Percentiles rank a stretch among this genome's conserved stretches.
phyloP scores from a whole-genome alignment of 2,888 invertebrate genomes.

The Drosophila nr. perissopoda region DNA sequence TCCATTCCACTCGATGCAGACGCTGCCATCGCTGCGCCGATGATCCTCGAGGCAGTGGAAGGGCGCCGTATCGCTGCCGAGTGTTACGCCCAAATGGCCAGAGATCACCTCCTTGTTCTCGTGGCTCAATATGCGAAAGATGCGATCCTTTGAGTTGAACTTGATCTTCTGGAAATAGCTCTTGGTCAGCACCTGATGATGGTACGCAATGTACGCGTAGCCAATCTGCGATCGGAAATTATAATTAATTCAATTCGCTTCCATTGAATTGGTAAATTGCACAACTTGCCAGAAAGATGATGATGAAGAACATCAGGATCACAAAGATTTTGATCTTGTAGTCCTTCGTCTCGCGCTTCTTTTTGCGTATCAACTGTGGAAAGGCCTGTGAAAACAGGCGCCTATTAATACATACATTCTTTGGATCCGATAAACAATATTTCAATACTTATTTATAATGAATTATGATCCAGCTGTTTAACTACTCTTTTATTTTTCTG shows the following conservation, averaged over 20 bases:
- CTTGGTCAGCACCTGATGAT: constrained; percentile 92
- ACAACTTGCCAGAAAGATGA: constrained; percentile 89
- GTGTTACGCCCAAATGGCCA: constrained; percentile 87
- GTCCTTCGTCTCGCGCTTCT: constrained; percentile 89
- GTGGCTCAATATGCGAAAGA: constrained; percentile 90
- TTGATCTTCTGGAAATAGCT: constrained; percentile 94
- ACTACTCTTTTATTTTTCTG: neutral
- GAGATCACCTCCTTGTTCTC: constrained; percentile 90
- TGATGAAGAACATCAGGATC: constrained; percentile 91
- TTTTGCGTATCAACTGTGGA: constrained; percentile 90
- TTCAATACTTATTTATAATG: neutral
- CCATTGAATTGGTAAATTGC: no score
- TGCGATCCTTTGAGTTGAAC: constrained; percentile 91
- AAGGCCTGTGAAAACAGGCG: constrained; percentile 87
- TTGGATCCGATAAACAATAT: neutral
- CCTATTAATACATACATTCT: neutral
- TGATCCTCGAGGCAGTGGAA: constrained; percentile 90
- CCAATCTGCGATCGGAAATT: constrained; percentile 86
- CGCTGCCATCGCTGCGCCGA: constrained; percentile 87
- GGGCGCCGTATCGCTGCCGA: constrained; percentile 88
- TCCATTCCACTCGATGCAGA: constrained; percentile 94
- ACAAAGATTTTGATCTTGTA: constrained; percentile 93
- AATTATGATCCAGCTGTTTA: neutral
- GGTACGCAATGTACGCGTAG: constrained; percentile 93
- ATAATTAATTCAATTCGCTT: neutral